A percentile compares a stretch with the other conserved stretches of the same genome.
phyloP scores from a whole-genome alignment of 1,140 invertebrate genomes.

The honey bee (Apis mellifera) region DNA sequence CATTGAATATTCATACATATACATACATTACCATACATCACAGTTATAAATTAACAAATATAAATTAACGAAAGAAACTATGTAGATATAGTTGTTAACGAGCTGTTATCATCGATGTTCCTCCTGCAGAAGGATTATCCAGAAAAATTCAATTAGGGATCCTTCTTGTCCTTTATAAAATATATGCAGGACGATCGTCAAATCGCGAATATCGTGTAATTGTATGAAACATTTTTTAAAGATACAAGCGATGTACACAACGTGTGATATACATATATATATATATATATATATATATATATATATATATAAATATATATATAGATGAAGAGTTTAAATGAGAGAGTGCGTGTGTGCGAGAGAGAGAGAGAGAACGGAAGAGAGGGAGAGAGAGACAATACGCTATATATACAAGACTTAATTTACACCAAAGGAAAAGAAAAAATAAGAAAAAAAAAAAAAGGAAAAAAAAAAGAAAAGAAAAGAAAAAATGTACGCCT shows the following conservation, averaged over 20 bases:
- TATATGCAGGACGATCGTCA: constrained; percentile 28
- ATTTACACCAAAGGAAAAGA: constrained; percentile 33
- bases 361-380: not conserved
- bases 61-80: constrained; percentile 26
- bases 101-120: constrained; percentile 15
- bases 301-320: no score
- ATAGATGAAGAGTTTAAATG: not conserved
- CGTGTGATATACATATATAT: constrained; percentile 5
- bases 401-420: constrained; percentile 44
- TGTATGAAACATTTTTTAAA: not conserved
- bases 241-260: not conserved
- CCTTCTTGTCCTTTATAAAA: constrained; percentile 15
- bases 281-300: not conserved
- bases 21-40: not conserved
- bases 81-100: constrained; percentile 32
- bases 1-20: no score
- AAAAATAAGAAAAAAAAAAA: not conserved
- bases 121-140: constrained; percentile 25
- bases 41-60: not conserved
- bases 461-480: not conserved
- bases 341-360: not conserved
- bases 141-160: not conserved
- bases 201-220: not conserved
- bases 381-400: constrained; percentile 47
- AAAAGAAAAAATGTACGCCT: not conserved